Conservation (phyloP, 2,797 vertebrate genomes). For the Falco concolor region DNA sequence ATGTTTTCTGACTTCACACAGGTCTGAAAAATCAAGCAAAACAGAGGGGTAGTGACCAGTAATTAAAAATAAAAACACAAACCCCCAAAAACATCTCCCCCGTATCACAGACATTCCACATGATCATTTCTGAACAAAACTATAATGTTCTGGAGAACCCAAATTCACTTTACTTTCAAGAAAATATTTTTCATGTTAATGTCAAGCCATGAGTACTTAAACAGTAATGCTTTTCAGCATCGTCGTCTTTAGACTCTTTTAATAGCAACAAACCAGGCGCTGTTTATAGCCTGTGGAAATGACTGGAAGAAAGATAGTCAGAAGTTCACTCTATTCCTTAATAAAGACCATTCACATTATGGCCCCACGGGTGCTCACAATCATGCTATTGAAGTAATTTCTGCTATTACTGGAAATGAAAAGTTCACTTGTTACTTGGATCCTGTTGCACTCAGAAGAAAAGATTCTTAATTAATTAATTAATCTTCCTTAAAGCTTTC, state of each 20-base stretch:
- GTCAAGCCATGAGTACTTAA: conserved; percentile 24
- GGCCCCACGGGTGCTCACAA: conserved; percentile 58
- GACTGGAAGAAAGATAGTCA: conserved; percentile 60
- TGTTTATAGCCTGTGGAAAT: conserved; percentile 64
- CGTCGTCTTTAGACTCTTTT: conserved; percentile 29
- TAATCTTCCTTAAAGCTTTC: conserved; percentile 35
- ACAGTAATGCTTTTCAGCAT: conserved; percentile 53
- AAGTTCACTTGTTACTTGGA: conserved; percentile 64
- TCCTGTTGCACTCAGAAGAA: conserved; percentile 55
- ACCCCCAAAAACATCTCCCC: neutral
- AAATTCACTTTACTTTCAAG: neutral
- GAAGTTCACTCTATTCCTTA: conserved; percentile 56
- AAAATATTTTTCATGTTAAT: conserved; percentile 48
- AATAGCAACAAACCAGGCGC: conserved; percentile 53
- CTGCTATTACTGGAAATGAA: conserved; percentile 66
- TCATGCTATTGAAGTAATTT: conserved; percentile 66
- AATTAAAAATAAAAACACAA: neutral
- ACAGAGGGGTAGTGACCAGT: neutral
- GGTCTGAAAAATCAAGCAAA: neutral
- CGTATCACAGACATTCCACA: neutral
- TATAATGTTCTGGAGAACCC: neutral
- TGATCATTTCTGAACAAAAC: neutral
- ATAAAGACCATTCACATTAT: conserved; percentile 60
- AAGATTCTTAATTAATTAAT: conserved; percentile 64
- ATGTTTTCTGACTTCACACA: neutral